A percentile compares a stretch with the other conserved stretches of the same genome.
Evolutionary conservation across 1,140 invertebrate species (phyloP).

Genomic region (Philopotamus ludificatus): DNA sequence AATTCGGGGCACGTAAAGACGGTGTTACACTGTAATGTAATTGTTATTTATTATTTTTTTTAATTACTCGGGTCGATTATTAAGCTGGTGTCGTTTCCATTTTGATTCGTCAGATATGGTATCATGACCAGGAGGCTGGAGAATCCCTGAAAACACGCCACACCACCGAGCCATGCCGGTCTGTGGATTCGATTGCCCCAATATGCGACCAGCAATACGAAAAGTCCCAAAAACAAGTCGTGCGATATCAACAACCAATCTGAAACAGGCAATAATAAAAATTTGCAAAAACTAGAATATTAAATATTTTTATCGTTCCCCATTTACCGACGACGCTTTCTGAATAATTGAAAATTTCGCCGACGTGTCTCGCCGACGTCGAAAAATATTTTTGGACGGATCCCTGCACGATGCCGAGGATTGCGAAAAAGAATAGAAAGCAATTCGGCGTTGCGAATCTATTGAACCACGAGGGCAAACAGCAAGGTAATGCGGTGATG

Average conservation of each 20-base stretch:
- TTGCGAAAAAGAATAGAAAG: slow-evolving; percentile 56
- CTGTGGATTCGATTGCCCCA: slow-evolving; percentile 63
- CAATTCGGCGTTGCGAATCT: slow-evolving; percentile 58
- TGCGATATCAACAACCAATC: slow-evolving; percentile 60
- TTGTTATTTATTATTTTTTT: background rate
- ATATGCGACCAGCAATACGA: slow-evolving; percentile 57
- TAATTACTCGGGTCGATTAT: background rate
- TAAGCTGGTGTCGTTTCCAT: background rate
- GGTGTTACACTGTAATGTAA: background rate
- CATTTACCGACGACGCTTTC: slow-evolving; percentile 54
- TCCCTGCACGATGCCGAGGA: slow-evolving; percentile 57
- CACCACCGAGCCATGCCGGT: slow-evolving; percentile 59
- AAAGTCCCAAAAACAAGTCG: slow-evolving; percentile 56
- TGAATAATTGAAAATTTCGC: slow-evolving; percentile 54
- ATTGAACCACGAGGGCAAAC: slow-evolving; percentile 54
- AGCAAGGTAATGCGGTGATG: slow-evolving; percentile 56
- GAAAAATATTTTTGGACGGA: slow-evolving; percentile 58
- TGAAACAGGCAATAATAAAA: slow-evolving; percentile 43
- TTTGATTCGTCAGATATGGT: slow-evolving; percentile 54
- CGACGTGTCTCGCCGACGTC: slow-evolving; percentile 57
- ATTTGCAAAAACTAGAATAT: background rate
- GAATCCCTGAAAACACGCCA: slow-evolving; percentile 58
- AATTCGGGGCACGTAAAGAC: too few species aligned
- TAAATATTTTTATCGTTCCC: slow-evolving; percentile 14
- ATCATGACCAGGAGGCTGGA: slow-evolving; percentile 58